Base-by-base conservation (phyloP, 2,113 vertebrate genomes). In the Choloepus hoffmanni region DNA sequence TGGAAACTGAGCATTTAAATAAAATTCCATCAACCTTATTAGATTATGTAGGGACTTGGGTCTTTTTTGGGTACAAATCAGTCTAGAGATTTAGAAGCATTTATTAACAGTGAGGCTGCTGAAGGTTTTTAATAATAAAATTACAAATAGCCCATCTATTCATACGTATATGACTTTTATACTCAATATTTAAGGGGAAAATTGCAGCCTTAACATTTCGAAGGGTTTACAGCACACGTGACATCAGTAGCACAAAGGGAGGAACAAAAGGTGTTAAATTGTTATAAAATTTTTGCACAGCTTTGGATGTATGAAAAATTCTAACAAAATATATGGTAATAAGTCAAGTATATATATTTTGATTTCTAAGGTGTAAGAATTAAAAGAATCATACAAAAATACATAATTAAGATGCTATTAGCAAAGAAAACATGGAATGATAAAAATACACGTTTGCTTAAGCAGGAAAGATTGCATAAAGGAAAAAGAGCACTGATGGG, bases 101-200 rank as follows among this genome's bases (percentile, higher is more conserved):
- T 98, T 98, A 98, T 98, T 98, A 99, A 98, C 98, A 98, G 98
- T 98, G 97, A 98, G 98, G 70, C 97, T 98, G 98, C 98, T 94
- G 98, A 98, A 98, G 97, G 96, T 98, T 98, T 98, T 98, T 98
- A 98, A 98, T 98, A 98, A 98, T 98, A 98, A 98, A 98, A 98
- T 98, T 98, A 98, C 98, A 98, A 98, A 98, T 98, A 98, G 97
- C 90, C 18, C 97, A 97, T 97, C 98, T 98, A 98, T 98, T 98
- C 98, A 98, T 98, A 98, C 98, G 98, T 97, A 97, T 98, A 98
- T 98, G 98, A 98, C 98, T 99, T 98, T 98, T 98, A 98, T 98
- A 97, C 98, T 98, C 76, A 88, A 92, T 97, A 98, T 98, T 97
- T 83, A 96, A 97, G 94, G 36, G 96, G 97, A 98, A 98, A 97